Percentiles rank a stretch among this genome's conserved stretches.
phyloP scores from a whole-genome alignment of 2,113 vertebrate species.

The Chascanopsetta lugubris region DNA sequence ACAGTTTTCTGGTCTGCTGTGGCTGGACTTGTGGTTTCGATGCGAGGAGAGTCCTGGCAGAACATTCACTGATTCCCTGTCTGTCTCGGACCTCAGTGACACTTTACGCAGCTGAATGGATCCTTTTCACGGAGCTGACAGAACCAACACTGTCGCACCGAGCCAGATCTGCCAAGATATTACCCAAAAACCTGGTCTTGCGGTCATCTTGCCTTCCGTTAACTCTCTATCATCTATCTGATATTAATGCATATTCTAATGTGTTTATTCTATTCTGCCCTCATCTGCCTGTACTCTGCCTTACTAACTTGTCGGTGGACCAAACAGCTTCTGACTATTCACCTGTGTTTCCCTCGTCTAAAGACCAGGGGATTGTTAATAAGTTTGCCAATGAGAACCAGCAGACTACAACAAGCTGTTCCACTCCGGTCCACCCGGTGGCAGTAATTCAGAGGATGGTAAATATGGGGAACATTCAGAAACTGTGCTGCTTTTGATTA shows the following conservation, averaged over 20 bases:
- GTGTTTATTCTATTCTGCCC: not conserved
- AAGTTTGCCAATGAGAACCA: too few relatives aligned
- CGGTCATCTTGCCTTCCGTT: conserved; percentile 32
- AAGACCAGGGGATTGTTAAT: too few relatives aligned
- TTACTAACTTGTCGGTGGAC: conserved; percentile 3
- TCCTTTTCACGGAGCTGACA: conserved; percentile 50
- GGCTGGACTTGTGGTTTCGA: conserved; percentile 43
- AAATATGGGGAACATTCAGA: too few relatives aligned
- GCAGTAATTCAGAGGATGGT: too few relatives aligned
- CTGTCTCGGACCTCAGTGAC: conserved; percentile 61
- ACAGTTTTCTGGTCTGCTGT: conserved; percentile 16
- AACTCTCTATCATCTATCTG: conserved; percentile 43
- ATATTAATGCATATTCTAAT: conserved; percentile 19
- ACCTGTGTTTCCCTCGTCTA: too few relatives aligned
- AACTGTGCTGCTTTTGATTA: too few relatives aligned
- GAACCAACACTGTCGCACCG: conserved; percentile 39
- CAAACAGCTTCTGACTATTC: not conserved
- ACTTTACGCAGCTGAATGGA: conserved; percentile 61
- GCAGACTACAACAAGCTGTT: too few relatives aligned
- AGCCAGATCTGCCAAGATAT: conserved; percentile 32
- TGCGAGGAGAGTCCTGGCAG: conserved; percentile 59
- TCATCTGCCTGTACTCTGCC: not conserved
- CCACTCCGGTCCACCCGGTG: too few relatives aligned
- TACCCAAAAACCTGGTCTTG: conserved; percentile 19
- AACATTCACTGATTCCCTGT: conserved; percentile 40